Percentiles rank a stretch among this genome's conserved stretches.
Evolutionary conservation across 2,113 vertebrate genomes (phyloP).

Genomic region (Lamprotornis superbus): DNA sequence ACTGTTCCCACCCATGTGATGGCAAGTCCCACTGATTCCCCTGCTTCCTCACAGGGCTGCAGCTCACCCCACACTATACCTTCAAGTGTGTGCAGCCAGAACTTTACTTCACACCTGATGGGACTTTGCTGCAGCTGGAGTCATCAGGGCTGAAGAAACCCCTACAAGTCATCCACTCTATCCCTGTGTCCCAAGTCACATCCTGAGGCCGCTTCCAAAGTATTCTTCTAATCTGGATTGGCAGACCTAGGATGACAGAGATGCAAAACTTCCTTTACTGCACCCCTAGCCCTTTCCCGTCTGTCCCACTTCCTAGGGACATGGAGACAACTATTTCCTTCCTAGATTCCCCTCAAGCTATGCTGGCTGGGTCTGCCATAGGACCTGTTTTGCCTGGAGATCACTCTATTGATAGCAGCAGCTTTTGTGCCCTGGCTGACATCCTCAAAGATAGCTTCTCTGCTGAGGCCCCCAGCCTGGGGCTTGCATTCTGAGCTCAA

Average conservation of each 20-base stretch:
- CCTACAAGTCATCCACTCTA: not conserved
- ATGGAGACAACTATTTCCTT: not conserved
- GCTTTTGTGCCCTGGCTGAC: not conserved
- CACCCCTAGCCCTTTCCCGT: not conserved
- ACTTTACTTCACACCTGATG: not conserved
- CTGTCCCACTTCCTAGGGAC: not conserved
- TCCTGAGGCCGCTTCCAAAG: not conserved
- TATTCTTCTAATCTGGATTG: not conserved
- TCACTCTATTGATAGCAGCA: not conserved
- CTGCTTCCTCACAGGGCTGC: not conserved
- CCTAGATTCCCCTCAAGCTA: not conserved
- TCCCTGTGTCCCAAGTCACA: not conserved
- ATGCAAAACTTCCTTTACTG: not conserved
- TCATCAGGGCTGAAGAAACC: not conserved
- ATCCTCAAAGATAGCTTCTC: not conserved
- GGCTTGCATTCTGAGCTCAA: not conserved
- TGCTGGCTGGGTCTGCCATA: not conserved
- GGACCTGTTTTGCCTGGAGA: not conserved
- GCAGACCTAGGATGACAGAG: not conserved
- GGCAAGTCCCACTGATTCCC: not conserved
- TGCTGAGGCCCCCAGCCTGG: not conserved
- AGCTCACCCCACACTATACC: rapidly evolving
- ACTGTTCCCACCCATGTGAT: not conserved
- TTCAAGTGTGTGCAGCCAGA: rapidly evolving
- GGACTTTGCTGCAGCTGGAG: not conserved